These are phyloP conservation scores for Xestobium rufovillosum DNA, from an alignment of 2,888 invertebrate species.

Conservation along the genomic window DNA sequence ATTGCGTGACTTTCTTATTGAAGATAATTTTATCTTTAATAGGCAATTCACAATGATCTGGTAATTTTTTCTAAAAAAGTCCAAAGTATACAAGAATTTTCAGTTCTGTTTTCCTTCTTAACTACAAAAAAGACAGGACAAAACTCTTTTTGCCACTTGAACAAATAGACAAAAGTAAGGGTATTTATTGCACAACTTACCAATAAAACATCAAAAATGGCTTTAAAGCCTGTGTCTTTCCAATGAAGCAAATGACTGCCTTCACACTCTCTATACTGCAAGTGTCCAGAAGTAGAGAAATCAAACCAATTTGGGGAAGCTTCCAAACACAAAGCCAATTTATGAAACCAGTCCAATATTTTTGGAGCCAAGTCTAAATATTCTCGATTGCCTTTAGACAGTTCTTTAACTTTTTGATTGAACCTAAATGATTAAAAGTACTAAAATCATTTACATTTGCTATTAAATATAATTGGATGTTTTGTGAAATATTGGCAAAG, in stretches of 20 bases:
- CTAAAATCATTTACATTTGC: too few relatives aligned
- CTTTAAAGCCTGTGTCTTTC: constrained; percentile 64
- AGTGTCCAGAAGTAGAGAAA: constrained; percentile 54
- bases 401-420: constrained; percentile 20
- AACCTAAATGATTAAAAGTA: not conserved
- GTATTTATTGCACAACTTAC: too few relatives aligned
- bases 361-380: constrained; percentile 24
- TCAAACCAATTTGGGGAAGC: constrained; percentile 58
- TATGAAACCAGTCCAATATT: constrained; percentile 35
- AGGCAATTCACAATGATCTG: constrained; percentile 26
- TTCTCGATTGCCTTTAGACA: constrained; percentile 24
- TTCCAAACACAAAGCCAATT: constrained; percentile 41
- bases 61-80: constrained; percentile 34
- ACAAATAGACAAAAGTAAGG: too few relatives aligned
- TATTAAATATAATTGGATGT: too few relatives aligned
- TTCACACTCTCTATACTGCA: constrained; percentile 59
- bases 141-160: too few relatives aligned
- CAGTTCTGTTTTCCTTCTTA: too few relatives aligned
- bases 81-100: constrained; percentile 5
- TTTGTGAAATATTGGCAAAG: too few relatives aligned
- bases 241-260: constrained; percentile 66
- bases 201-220: constrained; percentile 60
- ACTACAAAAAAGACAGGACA: too few relatives aligned
- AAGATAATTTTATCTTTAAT: constrained; percentile 35
- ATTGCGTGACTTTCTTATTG: constrained; percentile 35